Base-by-base conservation (phyloP, 2,888 invertebrate genomes). In the Oligia strigilis region DNA sequence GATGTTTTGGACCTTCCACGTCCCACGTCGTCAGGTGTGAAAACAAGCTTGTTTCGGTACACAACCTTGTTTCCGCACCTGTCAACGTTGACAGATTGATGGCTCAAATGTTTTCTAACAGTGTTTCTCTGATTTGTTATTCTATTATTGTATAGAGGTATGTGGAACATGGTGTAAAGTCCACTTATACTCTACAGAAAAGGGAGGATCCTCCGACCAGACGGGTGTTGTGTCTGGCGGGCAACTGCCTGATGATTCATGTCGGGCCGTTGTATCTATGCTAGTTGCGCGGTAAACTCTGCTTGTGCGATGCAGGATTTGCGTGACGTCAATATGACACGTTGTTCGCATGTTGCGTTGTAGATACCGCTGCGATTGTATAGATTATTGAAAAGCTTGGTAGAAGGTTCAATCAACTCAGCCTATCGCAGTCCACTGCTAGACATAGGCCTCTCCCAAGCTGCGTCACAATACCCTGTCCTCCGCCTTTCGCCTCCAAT, bases 91-190 rank as follows among this genome's bases (percentile, higher is more conserved):
- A 60, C 58, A 43, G 58, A 75, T 66, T 82, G 58, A 66, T 60
- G 58, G 40, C 40, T 58, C 29, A 82, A 75, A 80, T 52, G 58
- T 75, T 77, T 78, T 52, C 6, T 40, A 17, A 17, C n/a, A 4
- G 14, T 17, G 17, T 52, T 43, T 75, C 82, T 29, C 58, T 80
- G 40, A 76, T 76, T 60, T n/a, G 46, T 76, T 76, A 17, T 29
- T 62, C 29, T 29, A 6, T 60, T 13, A 4, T n/a, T 29, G 13
- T 62, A 60, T 11, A 13, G n/a, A 6, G 29, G 29, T 29, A 29
- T 29, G 29, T 29, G 29, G 29, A 29, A 29, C 29, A 29, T 29
- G 29, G 29, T 29, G 29, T 29, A 29, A 29, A 29, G 29, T 29
- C 29, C 29, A 29, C 29, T 29, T 29, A 29, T 29, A 29, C 29